These are phyloP conservation scores for Progne subis DNA, from an alignment of 2,113 vertebrate genomes.

Conservation along the genomic window DNA sequence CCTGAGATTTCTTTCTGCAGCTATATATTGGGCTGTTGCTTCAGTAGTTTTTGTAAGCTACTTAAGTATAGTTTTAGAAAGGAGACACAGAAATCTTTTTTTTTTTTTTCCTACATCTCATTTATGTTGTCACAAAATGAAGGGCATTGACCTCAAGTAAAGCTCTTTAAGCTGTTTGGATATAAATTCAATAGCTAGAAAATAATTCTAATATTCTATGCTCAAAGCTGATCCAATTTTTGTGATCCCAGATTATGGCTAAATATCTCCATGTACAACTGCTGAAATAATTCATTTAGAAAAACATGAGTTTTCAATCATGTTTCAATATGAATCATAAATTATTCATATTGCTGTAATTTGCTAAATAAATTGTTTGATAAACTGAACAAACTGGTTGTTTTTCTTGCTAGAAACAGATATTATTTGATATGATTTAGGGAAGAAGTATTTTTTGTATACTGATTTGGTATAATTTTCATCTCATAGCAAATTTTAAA, in stretches of 20 bases:
- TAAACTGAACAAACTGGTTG: conserved; percentile 8
- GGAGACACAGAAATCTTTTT: neutral
- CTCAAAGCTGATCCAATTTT: conserved; percentile 41
- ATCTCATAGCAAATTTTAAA: conserved; percentile 17
- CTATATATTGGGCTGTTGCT: neutral
- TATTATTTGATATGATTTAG: conserved; percentile 29
- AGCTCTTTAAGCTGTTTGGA: neutral
- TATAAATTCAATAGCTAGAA: conserved; percentile 14
- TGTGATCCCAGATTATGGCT: neutral
- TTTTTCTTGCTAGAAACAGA: conserved; percentile 3
- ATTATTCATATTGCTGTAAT: neutral
- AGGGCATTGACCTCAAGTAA: neutral
- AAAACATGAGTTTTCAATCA: conserved; percentile 25
- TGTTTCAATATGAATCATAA: neutral
- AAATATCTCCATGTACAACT: neutral
- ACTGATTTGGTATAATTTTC: neutral
- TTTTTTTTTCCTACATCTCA: neutral
- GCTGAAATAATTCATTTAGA: conserved; percentile 35
- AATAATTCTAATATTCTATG: conserved; percentile 1
- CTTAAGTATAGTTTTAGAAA: neutral
- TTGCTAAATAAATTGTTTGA: conserved; percentile 50
- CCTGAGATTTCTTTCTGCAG: neutral
- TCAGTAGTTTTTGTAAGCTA: neutral
- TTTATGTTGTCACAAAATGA: conserved; percentile 8
- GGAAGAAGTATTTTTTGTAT: neutral